These are phyloP conservation scores for Drosophila miranda DNA, from an alignment of 1,140 invertebrate species.

Conservation along the genomic window DNA sequence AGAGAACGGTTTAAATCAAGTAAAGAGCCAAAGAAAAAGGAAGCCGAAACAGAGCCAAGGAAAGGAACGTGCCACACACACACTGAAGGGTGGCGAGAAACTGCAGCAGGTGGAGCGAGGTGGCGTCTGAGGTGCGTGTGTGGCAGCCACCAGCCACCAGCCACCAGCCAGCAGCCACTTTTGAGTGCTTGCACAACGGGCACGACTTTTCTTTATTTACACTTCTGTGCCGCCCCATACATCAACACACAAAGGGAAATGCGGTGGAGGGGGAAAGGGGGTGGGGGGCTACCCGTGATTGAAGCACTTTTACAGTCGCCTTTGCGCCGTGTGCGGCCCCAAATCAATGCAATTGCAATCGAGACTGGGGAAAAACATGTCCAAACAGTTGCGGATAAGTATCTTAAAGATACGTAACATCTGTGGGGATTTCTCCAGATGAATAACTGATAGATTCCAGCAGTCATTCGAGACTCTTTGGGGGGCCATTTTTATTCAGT, in stretches of 20 bases:
- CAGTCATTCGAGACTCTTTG: no score
- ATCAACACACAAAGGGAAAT: slow-evolving; percentile 40
- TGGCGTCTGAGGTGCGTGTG: slow-evolving; percentile 1
- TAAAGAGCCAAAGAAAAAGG: slow-evolving; percentile 50
- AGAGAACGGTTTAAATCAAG: slow-evolving; percentile 51
- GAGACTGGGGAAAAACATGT: no score
- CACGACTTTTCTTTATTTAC: slow-evolving; percentile 68
- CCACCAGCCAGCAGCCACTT: slow-evolving; percentile 10
- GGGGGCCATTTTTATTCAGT: no score
- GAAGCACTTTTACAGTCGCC: no score
- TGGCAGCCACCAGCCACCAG: slow-evolving; percentile 47
- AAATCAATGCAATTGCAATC: no score
- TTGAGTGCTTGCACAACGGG: slow-evolving; percentile 61
- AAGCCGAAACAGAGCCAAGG: slow-evolving; percentile 9
- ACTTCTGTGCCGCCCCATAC: slow-evolving; percentile 47
- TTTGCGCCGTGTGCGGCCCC: no score
- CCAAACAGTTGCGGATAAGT: no score
- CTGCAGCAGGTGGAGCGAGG: slow-evolving; percentile 56
- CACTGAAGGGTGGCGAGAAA: not conserved
- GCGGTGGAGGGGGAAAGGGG: not conserved
- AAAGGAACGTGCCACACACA: slow-evolving; percentile 8
- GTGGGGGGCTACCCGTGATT: no score
- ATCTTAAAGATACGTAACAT: no score
- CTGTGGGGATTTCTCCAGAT: no score
- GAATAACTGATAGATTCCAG: no score